A percentile compares a stretch with the other conserved stretches of the same genome.
phyloP scores from a whole-genome alignment of 2,888 invertebrate species.

The Drosophila rellima region DNA sequence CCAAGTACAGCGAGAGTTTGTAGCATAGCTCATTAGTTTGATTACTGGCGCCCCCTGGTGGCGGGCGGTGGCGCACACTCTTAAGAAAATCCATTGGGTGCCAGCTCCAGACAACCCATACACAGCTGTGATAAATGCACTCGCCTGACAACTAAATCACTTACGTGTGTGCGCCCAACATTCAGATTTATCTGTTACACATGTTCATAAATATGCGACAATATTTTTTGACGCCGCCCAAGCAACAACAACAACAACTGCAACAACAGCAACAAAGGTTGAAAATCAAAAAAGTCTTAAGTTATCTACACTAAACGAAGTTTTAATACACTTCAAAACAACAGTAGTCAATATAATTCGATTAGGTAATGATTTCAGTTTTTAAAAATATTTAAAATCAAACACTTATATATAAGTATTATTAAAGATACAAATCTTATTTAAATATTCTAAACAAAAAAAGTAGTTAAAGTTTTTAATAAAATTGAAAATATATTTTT shows the following conservation, averaged over 20 bases:
- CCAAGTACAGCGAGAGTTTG: slow-evolving; percentile 22
- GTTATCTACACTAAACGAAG: background rate
- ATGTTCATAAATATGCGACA: slow-evolving; percentile 83
- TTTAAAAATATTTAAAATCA: no score
- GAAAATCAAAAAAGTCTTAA: slow-evolving; percentile 2
- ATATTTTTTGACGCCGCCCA: slow-evolving; percentile 66
- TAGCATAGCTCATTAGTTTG: slow-evolving; percentile 73
- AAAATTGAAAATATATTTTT: no score
- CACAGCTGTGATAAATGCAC: slow-evolving; percentile 80
- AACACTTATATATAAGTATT: no score
- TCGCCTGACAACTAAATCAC: slow-evolving; percentile 82
- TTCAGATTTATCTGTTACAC: slow-evolving; percentile 79
- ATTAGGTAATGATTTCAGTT: background rate
- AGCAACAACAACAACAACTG: slow-evolving; percentile 16
- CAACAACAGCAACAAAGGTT: slow-evolving; percentile 1
- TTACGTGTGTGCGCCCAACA: slow-evolving; percentile 64
- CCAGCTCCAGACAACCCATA: slow-evolving; percentile 36
- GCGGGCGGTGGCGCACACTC: slow-evolving; percentile 23
- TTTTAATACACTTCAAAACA: background rate
- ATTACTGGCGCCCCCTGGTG: slow-evolving; percentile 73
- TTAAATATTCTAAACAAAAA: no score
- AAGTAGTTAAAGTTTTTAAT: no score
- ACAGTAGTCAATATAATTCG: background rate
- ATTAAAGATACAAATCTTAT: no score
- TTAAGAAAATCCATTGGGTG: slow-evolving; percentile 8